Conservation (phyloP, 2,797 vertebrate species). For the Fistularia commersonii region DNA sequence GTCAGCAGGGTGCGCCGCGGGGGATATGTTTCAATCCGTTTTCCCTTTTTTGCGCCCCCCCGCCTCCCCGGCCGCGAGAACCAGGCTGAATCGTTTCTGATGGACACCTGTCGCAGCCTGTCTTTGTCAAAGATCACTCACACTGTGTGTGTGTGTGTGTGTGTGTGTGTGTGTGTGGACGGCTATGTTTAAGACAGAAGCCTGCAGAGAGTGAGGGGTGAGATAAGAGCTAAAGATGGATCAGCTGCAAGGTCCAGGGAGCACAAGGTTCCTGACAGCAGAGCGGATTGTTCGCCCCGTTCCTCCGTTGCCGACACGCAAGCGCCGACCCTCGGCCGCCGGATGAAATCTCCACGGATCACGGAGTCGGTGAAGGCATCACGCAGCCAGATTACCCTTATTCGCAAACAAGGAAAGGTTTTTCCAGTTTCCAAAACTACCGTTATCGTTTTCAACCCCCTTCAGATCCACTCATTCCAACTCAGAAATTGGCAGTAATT, state of each 20-base stretch:
- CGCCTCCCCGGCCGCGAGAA: conserved; percentile 14
- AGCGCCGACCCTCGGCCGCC: too few relatives aligned
- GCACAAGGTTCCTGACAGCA: conserved; percentile 17
- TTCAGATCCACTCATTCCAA: too few relatives aligned
- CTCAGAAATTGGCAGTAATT: too few relatives aligned
- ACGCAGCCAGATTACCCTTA: too few relatives aligned
- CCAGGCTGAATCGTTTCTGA: conserved; percentile 37
- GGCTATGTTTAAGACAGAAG: conserved; percentile 46
- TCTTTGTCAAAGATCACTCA: conserved; percentile 38
- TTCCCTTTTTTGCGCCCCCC: conserved; percentile 8
- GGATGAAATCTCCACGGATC: too few relatives aligned
- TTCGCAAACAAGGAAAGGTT: too few relatives aligned
- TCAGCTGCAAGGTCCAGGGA: conserved; percentile 57
- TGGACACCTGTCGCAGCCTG: conserved; percentile 60
- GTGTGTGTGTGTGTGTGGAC: conserved; percentile 16
- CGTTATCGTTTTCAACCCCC: too few relatives aligned
- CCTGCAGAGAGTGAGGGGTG: conserved; percentile 29
- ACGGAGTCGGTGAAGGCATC: too few relatives aligned
- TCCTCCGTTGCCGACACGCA: too few relatives aligned
- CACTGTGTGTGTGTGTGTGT: conserved; percentile 23
- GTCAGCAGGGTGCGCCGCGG: conserved; percentile 38
- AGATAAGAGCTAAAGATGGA: conserved; percentile 40
- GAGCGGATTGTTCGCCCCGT: conserved; percentile 17
- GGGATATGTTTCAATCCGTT: conserved; percentile 34
- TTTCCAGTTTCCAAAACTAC: too few relatives aligned